Evolutionary conservation across 35 echinoderm and acorn worm species (phyloP), one percentile per base, ranked within the genome.

Genomic region (Ophiothrix spiculata): DNA sequence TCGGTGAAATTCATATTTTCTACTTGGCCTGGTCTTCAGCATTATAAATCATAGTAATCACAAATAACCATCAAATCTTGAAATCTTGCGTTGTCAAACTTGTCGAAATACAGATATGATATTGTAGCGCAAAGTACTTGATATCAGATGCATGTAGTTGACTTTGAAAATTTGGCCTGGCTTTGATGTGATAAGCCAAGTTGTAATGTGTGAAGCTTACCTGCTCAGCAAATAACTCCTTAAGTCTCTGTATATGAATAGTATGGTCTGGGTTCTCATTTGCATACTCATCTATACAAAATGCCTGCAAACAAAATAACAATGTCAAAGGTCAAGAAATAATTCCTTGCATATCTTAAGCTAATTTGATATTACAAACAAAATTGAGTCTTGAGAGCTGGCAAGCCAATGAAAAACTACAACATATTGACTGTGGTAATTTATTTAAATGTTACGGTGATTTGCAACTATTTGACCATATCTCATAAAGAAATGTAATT

Each of bases 201-300:
- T 54, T 54, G 45, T 54, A 6, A 80, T 4, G 31, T 35, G 4
- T 15, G 0, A 15, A 85, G 29, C 63, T 85, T 56, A 99, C 96
- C 92, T 99, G 96, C 82, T 99, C 96, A 75, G 96, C 96, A 94
- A 99, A 94, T 21, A 99, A 92, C 33, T 99, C 96, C 54, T 99
- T 99, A 0, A 99, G 90, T 76, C 96, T 99, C 38, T 89, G 64
- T 35, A 99, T 89, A 37, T 94, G 89, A 36, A 91, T 87, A 13
- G 28, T 64, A 73, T 99, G 86, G n/a, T 90, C 92, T 49, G 92
- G 92, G 63, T 94, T 90, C 13, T 74, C 38, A 14, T 41, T 79
- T 10, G 75, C 45, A 56, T 99, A 94, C 2, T 91, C 89, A 13
- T 99, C 92, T 29, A 86, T 88, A 81, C 96, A 99, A 79, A 99